These are phyloP conservation scores for Omphaloscelis lunosa DNA, from an alignment of 2,888 invertebrate genomes.

Conservation along the genomic window DNA sequence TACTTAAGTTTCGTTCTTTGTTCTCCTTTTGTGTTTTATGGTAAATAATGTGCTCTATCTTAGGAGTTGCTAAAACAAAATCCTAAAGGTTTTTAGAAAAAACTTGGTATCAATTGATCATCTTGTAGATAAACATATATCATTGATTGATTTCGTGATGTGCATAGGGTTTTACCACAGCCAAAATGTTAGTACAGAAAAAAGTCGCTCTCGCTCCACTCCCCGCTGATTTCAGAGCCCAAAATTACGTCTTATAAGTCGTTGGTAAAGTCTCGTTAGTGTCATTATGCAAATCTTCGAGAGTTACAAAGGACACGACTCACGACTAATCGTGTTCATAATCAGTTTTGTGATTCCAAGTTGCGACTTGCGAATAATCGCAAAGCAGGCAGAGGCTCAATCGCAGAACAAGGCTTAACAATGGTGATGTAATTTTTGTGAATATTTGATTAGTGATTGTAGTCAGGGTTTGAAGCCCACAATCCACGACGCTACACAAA, in stretches of 20 bases:
- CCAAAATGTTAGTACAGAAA: not conserved
- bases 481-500: not conserved
- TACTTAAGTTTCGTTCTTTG: constrained; percentile 1
- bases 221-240: constrained; percentile 39
- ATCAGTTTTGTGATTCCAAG: constrained; percentile 69
- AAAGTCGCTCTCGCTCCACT: not conserved
- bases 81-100: not conserved
- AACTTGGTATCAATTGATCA: no score
- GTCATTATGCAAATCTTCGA: constrained; percentile 76
- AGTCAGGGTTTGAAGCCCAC: no score
- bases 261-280: constrained; percentile 66
- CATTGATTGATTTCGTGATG: no score
- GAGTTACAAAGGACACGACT: constrained; percentile 70
- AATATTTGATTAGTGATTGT: constrained; percentile 37
- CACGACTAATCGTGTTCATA: constrained; percentile 78
- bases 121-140: no score
- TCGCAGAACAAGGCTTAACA: constrained; percentile 2
- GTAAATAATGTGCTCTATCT: not conserved
- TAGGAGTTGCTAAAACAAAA: not conserved
- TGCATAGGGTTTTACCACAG: not conserved
- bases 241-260: constrained; percentile 57
- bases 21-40: not conserved
- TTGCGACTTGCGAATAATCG: constrained; percentile 58
- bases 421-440: constrained; percentile 23
- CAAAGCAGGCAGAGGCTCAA: constrained; percentile 32